Evolutionary conservation across 1,140 invertebrate genomes (phyloP).

Genomic region (Listronotus bonariensis): DNA sequence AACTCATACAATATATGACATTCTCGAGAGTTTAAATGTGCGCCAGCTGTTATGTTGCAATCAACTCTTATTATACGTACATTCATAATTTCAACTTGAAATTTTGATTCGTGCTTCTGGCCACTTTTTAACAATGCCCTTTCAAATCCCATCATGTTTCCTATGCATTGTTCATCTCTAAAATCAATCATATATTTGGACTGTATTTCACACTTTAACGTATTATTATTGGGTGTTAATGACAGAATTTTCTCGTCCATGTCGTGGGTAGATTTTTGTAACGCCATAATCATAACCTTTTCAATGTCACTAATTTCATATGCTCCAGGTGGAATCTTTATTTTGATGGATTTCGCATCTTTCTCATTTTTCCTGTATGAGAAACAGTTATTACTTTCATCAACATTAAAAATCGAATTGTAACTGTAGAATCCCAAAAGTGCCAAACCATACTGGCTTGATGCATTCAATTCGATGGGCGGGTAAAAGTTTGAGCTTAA

Average conservation of each 20-base stretch:
- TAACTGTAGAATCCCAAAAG: conserved; percentile 24
- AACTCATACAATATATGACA: conserved; percentile 23
- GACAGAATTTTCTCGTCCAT: not conserved
- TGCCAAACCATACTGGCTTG: conserved; percentile 19
- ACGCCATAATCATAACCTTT: not conserved
- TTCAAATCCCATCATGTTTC: conserved; percentile 10
- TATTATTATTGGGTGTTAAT: conserved; percentile 20
- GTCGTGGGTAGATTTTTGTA: not conserved
- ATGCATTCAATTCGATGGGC: conserved; percentile 25
- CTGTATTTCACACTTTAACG: conserved; percentile 22
- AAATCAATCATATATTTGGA: conserved; percentile 23
- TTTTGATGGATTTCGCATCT: not conserved
- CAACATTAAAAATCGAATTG: conserved; percentile 27
- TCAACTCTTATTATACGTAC: conserved; percentile 26
- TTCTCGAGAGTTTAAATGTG: conserved; percentile 21
- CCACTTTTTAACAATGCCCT: conserved; percentile 2
- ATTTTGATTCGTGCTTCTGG: conserved; percentile 16
- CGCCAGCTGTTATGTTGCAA: conserved; percentile 26
- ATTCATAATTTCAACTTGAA: conserved; percentile 26
- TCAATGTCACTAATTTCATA: conserved; percentile 22
- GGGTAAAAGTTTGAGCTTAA: conserved; percentile 11
- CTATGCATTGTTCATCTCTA: conserved; percentile 3
- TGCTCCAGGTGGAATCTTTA: conserved; percentile 7
- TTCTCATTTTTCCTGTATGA: not conserved
- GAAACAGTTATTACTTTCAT: conserved; percentile 26